Evolutionary conservation across 2,888 invertebrate species (phyloP).

Genomic region (Philereme transversata): DNA sequence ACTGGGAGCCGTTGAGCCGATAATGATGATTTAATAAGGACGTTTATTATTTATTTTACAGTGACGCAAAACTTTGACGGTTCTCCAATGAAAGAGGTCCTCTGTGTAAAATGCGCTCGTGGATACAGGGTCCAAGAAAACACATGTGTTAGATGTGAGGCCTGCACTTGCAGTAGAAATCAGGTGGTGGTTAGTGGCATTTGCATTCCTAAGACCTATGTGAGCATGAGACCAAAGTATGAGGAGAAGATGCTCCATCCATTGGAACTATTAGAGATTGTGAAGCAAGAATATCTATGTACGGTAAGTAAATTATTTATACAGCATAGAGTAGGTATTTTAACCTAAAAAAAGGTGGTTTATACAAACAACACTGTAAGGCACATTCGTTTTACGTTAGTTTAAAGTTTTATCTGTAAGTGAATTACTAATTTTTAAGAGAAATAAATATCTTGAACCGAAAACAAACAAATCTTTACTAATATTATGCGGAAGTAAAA

Average conservation of each 20-base stretch:
- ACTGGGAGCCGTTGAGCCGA: too few species aligned
- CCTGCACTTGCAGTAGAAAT: slow-evolving; percentile 58
- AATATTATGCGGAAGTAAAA: too few species aligned
- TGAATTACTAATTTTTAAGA: too few species aligned
- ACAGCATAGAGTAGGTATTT: too few species aligned
- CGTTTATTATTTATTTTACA: slow-evolving; percentile 35
- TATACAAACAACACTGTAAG: too few species aligned
- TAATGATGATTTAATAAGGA: too few species aligned
- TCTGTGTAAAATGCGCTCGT: slow-evolving; percentile 71
- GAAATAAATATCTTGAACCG: too few species aligned
- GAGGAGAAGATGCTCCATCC: slow-evolving; percentile 61
- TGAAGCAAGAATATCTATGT: slow-evolving; percentile 72
- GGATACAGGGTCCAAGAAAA: slow-evolving; percentile 59
- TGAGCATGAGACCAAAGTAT: slow-evolving; percentile 63
- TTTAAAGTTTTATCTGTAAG: too few species aligned
- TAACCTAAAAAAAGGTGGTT: too few species aligned
- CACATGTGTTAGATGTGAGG: slow-evolving; percentile 61
- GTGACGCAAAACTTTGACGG: slow-evolving; percentile 75
- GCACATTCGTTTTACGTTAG: too few species aligned
- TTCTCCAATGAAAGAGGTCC: slow-evolving; percentile 67
- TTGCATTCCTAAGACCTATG: slow-evolving; percentile 63
- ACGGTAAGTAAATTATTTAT: slow-evolving; percentile 52
- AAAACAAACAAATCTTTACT: too few species aligned
- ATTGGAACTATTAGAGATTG: slow-evolving; percentile 55
- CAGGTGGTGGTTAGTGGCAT: slow-evolving; percentile 59